Evolutionary conservation across 2,113 vertebrate species (phyloP).

Genomic region (Choloepus hoffmanni): DNA sequence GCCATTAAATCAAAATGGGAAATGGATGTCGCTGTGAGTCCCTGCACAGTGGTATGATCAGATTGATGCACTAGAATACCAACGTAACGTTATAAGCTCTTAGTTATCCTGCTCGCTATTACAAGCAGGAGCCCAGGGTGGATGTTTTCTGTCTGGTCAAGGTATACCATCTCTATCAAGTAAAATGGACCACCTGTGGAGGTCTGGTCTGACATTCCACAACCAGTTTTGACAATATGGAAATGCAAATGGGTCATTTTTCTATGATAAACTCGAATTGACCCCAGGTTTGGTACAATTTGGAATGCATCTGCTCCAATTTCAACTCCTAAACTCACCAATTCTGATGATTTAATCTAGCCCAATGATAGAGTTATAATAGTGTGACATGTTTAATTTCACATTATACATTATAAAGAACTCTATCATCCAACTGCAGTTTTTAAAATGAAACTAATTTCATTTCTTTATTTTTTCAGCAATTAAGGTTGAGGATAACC

Average conservation of each 20-base stretch:
- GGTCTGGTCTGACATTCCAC: not conserved
- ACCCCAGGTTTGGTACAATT: not conserved
- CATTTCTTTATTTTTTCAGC: not conserved
- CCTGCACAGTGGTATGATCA: not conserved
- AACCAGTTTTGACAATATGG: not conserved
- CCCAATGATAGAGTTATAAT: not conserved
- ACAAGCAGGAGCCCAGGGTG: not conserved
- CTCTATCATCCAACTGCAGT: not conserved
- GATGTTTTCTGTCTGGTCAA: not conserved
- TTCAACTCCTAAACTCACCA: not conserved
- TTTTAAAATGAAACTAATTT: not conserved
- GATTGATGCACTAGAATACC: not conserved
- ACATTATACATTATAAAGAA: not conserved
- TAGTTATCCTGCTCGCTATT: not conserved
- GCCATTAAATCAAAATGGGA: conserved; percentile 10
- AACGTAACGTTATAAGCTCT: not conserved
- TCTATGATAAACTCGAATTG: not conserved
- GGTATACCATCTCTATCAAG: not conserved
- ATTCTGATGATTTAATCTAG: conserved; percentile 6
- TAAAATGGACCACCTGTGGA: not conserved
- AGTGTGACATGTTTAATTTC: not conserved
- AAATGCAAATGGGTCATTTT: not conserved
- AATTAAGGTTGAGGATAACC: not conserved
- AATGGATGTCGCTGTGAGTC: not conserved
- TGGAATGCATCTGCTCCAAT: not conserved